Percentiles rank a stretch among this genome's conserved stretches.
These are phyloP conservation scores for Ramphastos sulfuratus DNA, from an alignment of 2,113 vertebrate species.

Conservation along the genomic window DNA sequence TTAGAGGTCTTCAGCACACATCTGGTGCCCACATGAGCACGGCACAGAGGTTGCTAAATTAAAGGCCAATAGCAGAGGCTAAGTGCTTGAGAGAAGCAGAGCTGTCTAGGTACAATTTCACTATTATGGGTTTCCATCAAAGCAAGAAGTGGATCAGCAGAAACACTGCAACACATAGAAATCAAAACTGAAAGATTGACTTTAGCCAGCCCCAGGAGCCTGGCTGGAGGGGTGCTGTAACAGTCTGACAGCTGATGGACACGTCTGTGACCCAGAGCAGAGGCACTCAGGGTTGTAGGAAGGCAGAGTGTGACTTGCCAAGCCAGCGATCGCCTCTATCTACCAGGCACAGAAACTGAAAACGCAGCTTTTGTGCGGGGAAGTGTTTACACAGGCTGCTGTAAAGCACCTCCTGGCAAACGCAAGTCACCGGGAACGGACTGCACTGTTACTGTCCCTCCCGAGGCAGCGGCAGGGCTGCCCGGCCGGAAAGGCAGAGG, in stretches of 20 bases:
- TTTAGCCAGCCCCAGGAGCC: not conserved
- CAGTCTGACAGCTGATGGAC: not conserved
- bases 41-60: not conserved
- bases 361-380: not conserved
- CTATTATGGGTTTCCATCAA: not conserved
- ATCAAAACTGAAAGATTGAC: not conserved
- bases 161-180: not conserved
- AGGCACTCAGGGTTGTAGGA: not conserved
- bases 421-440: accelerated
- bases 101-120: not conserved
- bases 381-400: not conserved
- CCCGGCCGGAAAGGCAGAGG: not conserved
- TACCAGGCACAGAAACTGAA: not conserved
- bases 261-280: not conserved
- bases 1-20: not conserved
- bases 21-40: not conserved
- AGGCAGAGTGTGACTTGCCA: not conserved
- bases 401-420: not conserved
- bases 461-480: not conserved
- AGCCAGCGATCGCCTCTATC: not conserved
- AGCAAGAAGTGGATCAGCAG: not conserved
- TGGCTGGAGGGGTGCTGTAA: not conserved
- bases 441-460: accelerated
- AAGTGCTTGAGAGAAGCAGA: not conserved
- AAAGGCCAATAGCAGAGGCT: not conserved